Percentiles rank a stretch among this genome's conserved stretches.
These are phyloP conservation scores for Poecilia gillii DNA, from an alignment of 2,797 vertebrate genomes.

Conservation along the genomic window DNA sequence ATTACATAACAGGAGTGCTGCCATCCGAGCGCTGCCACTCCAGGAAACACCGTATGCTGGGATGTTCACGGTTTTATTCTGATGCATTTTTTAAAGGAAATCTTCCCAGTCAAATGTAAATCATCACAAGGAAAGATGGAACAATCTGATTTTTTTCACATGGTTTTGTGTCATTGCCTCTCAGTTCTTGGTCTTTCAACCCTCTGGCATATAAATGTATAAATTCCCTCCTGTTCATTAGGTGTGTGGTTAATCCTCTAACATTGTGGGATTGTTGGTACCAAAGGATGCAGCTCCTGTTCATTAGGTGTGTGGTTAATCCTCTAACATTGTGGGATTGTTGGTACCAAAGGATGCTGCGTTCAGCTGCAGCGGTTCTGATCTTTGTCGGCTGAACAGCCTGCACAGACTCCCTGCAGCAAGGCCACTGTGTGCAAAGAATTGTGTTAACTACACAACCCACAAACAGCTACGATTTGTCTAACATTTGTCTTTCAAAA, in stretches of 20 bases:
- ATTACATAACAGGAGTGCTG: constrained; percentile 70
- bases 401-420: constrained; percentile 43
- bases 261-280: constrained; percentile 21
- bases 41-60: constrained; percentile 66
- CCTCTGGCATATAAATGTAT: constrained; percentile 23
- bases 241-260: constrained; percentile 24
- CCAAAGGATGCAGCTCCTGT: constrained; percentile 40
- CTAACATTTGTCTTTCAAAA: constrained; percentile 19
- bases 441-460: constrained; percentile 35
- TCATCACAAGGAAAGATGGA: constrained; percentile 27
- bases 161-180: constrained; percentile 11
- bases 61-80: constrained; percentile 56
- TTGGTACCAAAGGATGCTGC: constrained; percentile 41
- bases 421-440: constrained; percentile 37
- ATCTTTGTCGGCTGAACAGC: constrained; percentile 23
- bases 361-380: constrained; percentile 47
- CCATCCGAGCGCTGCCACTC: constrained; percentile 56
- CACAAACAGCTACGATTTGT: not conserved
- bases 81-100: constrained; percentile 51
- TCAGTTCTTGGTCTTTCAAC: constrained; percentile 10
- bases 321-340: constrained; percentile 8
- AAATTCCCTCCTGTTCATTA: constrained; percentile 34
- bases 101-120: constrained; percentile 35
- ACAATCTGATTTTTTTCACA: constrained; percentile 25
- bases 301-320: constrained; percentile 4